These are phyloP conservation scores for Lycocorax pyrrhopterus DNA, from an alignment of 2,113 vertebrate species.

Conservation along the genomic window DNA sequence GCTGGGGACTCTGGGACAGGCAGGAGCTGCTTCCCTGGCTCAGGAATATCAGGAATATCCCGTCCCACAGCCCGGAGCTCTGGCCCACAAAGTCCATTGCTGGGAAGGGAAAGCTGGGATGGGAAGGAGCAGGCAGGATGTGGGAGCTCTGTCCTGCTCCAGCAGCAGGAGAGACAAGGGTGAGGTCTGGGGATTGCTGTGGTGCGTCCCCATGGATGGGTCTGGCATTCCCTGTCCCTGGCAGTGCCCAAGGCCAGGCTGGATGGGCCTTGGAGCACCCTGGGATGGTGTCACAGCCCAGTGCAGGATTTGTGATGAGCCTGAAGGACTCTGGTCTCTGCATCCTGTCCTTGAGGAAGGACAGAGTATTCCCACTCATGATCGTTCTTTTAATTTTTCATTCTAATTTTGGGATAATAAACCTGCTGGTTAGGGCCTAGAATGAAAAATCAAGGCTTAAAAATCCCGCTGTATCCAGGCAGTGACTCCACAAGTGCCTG, in stretches of 20 bases:
- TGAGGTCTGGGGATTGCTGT: background rate
- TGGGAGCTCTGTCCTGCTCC: background rate
- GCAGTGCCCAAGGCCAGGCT: background rate
- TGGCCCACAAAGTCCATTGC: fast-evolving
- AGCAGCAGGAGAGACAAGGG: background rate
- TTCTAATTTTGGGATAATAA: background rate
- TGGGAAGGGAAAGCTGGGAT: background rate
- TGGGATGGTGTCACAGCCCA: background rate
- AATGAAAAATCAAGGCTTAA: background rate
- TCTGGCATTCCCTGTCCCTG: background rate
- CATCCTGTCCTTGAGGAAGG: background rate
- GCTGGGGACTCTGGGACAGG: background rate
- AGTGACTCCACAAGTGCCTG: background rate
- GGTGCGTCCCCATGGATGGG: fast-evolving
- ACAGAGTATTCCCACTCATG: background rate
- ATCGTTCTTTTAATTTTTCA: background rate
- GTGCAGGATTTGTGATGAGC: background rate
- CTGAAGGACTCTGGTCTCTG: background rate
- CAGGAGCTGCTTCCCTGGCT: background rate
- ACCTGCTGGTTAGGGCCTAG: background rate
- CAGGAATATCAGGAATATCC: background rate
- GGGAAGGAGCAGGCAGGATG: background rate
- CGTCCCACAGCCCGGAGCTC: background rate
- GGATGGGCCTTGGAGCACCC: background rate
- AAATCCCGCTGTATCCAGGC: background rate